These are phyloP conservation scores for Agrilus cyanescens DNA, from an alignment of 2,888 invertebrate species.

Conservation along the genomic window DNA sequence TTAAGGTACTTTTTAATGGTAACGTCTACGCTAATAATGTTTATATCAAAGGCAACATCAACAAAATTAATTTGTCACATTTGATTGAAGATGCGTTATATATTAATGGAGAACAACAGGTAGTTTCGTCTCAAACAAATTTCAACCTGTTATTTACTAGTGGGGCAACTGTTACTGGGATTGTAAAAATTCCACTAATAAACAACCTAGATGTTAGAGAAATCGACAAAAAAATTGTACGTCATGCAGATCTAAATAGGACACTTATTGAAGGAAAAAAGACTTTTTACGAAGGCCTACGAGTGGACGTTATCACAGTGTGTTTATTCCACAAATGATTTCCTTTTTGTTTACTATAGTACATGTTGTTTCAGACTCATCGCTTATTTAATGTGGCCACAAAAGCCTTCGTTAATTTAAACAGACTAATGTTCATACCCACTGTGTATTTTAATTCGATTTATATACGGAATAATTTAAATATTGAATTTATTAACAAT, in stretches of 20 bases:
- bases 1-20: conserved; percentile 23
- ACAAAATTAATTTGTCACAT: conserved; percentile 24
- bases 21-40: conserved; percentile 21
- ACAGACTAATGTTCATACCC: conserved; percentile 19
- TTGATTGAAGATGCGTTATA: conserved; percentile 28
- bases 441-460: conserved; percentile 24
- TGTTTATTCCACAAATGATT: conserved; percentile 7
- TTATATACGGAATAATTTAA: conserved; percentile 21
- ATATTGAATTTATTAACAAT: conserved; percentile 23
- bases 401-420: conserved; percentile 25
- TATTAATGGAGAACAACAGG: conserved; percentile 21
- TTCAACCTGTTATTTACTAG: conserved; percentile 18
- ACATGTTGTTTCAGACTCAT: conserved; percentile 17
- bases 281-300: conserved; percentile 25
- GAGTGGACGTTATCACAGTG: conserved; percentile 23
- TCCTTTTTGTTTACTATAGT: conserved; percentile 3
- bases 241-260: conserved; percentile 16
- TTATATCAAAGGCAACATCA: conserved; percentile 19
- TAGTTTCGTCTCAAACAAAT: conserved; percentile 24
- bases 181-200: conserved; percentile 16
- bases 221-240: conserved; percentile 21
- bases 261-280: conserved; percentile 24
- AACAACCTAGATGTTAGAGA: conserved; percentile 21
- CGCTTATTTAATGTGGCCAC: conserved; percentile 20
- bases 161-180: conserved; percentile 11